These are phyloP conservation scores for Chrysocyon brachyurus DNA, from an alignment of 2,797 vertebrate genomes.

Conservation along the genomic window DNA sequence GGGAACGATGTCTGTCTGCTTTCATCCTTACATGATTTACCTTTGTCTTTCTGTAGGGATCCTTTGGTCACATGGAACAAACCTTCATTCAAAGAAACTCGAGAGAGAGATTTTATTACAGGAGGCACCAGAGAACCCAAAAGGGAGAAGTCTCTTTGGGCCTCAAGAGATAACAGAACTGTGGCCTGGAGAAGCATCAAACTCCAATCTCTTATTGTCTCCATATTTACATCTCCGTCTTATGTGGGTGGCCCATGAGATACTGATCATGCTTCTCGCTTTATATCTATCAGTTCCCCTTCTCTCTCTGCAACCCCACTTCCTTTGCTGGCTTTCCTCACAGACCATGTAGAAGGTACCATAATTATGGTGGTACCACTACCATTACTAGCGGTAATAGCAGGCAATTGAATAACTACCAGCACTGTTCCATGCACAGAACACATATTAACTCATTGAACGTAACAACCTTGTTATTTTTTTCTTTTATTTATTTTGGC, in stretches of 20 bases:
- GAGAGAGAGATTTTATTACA: slow-evolving; percentile 29
- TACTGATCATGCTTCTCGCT: not conserved
- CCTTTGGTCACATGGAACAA: not conserved
- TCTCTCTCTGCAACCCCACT: not conserved
- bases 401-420: not conserved
- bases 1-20: not conserved
- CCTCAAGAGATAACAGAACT: slow-evolving; percentile 19
- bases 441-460: not conserved
- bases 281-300: not conserved
- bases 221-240: not conserved
- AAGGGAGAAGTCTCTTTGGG: not conserved
- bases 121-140: not conserved
- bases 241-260: not conserved
- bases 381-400: not conserved
- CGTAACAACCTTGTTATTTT: not conserved
- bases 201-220: not conserved
- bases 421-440: not conserved
- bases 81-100: slow-evolving; percentile 14
- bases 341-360: not conserved
- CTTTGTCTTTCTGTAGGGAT: not conserved
- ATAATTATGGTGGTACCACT: too few relatives aligned
- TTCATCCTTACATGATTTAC: not conserved
- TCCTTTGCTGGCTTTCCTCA: not conserved
- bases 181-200: not conserved
- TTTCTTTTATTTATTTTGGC: not conserved